Evolutionary conservation across 1,140 invertebrate species (phyloP).

Genomic region (Tetragonula clypearis): DNA sequence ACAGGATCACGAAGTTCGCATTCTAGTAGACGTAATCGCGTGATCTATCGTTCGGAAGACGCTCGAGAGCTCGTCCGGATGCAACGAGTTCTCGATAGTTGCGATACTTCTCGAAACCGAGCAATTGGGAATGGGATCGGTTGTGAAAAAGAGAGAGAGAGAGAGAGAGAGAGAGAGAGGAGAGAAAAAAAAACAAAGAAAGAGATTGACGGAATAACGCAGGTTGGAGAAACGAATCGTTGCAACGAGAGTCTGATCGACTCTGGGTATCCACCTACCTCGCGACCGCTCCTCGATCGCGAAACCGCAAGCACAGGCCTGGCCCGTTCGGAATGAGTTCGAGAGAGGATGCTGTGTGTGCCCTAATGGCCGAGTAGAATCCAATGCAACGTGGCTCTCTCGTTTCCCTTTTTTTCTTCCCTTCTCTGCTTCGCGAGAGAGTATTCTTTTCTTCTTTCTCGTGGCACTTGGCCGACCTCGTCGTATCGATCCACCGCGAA

Average conservation of each 20-base stretch:
- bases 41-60: constrained; percentile 17
- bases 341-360: constrained; percentile 43
- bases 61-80: not conserved
- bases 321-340: constrained; percentile 16
- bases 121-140: constrained; percentile 53
- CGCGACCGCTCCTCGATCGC: constrained; percentile 61
- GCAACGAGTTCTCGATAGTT: not conserved
- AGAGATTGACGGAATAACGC: constrained; percentile 35
- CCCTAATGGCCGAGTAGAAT: constrained; percentile 64
- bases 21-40: not conserved
- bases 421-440: too few species aligned
- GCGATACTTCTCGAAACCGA: constrained; percentile 8
- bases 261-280: constrained; percentile 33
- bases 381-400: not conserved
- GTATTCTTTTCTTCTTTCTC: not conserved
- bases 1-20: constrained; percentile 27
- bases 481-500: constrained; percentile 6
- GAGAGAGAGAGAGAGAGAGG: constrained; percentile 29
- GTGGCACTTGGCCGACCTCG: not conserved
- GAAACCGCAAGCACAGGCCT: constrained; percentile 66
- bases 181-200: constrained; percentile 54
- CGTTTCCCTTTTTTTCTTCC: not conserved
- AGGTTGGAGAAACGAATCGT: constrained; percentile 52
- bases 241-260: constrained; percentile 47
- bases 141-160: constrained; percentile 54